These are phyloP conservation scores for Solen grandis DNA, from an alignment of 1,140 invertebrate species.

Conservation along the genomic window DNA sequence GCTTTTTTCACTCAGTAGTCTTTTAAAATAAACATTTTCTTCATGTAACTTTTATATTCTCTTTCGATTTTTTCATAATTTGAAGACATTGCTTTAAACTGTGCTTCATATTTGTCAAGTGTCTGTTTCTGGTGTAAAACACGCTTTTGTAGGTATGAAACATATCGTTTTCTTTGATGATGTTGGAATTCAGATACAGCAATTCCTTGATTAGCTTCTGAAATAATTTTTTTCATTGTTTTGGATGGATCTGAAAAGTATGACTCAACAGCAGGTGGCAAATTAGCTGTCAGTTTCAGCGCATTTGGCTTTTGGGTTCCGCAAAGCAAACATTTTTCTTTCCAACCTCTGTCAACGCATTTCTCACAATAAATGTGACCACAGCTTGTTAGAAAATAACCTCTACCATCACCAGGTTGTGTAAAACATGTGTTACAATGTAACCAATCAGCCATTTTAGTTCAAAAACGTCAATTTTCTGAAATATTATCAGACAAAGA, in stretches of 20 bases:
- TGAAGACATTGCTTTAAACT: not conserved
- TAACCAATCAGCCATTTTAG: conserved; percentile 73
- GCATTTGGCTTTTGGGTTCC: conserved; percentile 43
- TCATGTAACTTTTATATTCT: conserved; percentile 22
- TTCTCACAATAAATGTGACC: conserved; percentile 75
- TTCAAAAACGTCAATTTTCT: too few relatives aligned
- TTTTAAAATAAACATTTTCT: conserved; percentile 55
- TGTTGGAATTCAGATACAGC: conserved; percentile 71
- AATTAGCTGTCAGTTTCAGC: conserved; percentile 59
- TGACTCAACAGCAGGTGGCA: conserved; percentile 72
- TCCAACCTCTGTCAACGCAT: conserved; percentile 67
- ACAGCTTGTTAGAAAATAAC: conserved; percentile 72
- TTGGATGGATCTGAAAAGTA: conserved; percentile 73
- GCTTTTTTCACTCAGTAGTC: conserved; percentile 46
- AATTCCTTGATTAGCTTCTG: conserved; percentile 63
- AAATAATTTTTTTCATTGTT: conserved; percentile 62
- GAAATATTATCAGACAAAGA: too few relatives aligned
- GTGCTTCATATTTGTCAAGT: conserved; percentile 13
- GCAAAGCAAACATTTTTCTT: conserved; percentile 66
- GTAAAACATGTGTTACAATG: conserved; percentile 75
- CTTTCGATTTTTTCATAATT: conserved; percentile 9
- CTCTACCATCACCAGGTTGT: conserved; percentile 68
- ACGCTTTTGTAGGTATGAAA: conserved; percentile 55
- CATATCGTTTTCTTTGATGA: conserved; percentile 65
- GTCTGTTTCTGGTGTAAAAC: conserved; percentile 31